Conservation (phyloP, 2,797 vertebrate species). For the Limnodromus scolopaceus region DNA sequence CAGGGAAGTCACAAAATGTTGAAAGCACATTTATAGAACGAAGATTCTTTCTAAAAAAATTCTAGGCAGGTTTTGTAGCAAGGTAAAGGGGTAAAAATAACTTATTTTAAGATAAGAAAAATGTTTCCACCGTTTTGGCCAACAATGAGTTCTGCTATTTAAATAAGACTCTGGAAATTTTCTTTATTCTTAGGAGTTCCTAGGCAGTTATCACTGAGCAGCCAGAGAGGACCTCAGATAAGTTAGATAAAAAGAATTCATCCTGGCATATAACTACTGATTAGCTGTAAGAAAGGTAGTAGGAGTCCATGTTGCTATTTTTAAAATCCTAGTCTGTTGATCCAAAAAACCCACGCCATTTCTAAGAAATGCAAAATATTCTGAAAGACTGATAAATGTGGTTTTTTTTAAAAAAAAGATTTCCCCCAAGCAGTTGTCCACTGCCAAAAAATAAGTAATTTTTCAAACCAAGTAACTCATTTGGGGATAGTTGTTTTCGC, state of each 20-base stretch:
- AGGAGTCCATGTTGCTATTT: conserved; percentile 26
- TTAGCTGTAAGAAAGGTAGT: neutral
- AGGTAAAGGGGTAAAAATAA: neutral
- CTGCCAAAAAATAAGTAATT: neutral
- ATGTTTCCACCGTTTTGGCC: neutral
- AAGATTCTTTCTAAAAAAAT: neutral
- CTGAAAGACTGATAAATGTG: neutral
- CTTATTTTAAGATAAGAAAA: neutral
- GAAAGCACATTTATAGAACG: neutral
- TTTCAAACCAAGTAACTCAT: neutral
- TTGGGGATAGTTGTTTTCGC: neutral
- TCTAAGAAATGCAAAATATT: conserved; percentile 1
- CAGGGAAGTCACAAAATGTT: neutral
- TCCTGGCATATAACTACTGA: neutral
- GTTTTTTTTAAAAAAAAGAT: neutral
- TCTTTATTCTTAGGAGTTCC: neutral
- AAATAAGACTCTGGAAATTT: neutral
- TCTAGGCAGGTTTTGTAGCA: neutral
- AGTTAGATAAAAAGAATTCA: neutral
- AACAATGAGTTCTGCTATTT: neutral
- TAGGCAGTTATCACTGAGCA: neutral
- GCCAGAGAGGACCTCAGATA: neutral
- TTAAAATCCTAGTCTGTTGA: neutral
- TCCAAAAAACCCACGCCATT: neutral
- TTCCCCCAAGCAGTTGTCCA: neutral